Evolutionary conservation across 2,113 vertebrate species (phyloP).

Genomic region (Anthoscopus minutus): DNA sequence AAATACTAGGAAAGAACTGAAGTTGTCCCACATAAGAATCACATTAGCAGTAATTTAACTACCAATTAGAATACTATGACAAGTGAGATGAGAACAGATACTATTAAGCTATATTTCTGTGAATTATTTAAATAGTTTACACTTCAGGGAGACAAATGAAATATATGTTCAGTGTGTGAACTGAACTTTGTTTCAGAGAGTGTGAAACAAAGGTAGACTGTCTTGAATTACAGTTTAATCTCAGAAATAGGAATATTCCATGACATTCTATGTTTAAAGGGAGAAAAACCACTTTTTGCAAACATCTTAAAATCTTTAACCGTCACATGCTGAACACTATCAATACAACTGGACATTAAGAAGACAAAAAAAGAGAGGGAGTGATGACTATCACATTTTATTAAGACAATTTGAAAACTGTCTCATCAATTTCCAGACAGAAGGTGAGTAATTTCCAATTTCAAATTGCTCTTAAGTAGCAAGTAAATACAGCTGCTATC

Average conservation of each 20-base stretch:
- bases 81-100: not conserved
- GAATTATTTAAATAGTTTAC: not conserved
- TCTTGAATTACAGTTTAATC: not conserved
- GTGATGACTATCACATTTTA: not conserved
- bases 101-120: not conserved
- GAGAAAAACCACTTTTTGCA: not conserved
- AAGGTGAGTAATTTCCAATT: not conserved
- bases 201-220: not conserved
- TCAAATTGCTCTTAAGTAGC: not conserved
- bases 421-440: not conserved
- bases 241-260: not conserved
- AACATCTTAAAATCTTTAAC: not conserved
- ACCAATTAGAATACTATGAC: not conserved
- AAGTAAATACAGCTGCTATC: not conserved
- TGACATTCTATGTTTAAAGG: not conserved
- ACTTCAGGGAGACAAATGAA: not conserved
- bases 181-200: no score
- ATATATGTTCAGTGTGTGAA: no score
- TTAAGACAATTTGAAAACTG: not conserved
- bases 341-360: not conserved
- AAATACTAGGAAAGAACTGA: not conserved
- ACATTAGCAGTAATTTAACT: not conserved
- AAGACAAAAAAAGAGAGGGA: not conserved
- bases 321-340: not conserved
- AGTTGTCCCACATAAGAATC: not conserved